Evolutionary conservation across 2,888 invertebrate species (phyloP), one percentile per base, ranked within the genome.

Genomic region (Netelia inedita): DNA sequence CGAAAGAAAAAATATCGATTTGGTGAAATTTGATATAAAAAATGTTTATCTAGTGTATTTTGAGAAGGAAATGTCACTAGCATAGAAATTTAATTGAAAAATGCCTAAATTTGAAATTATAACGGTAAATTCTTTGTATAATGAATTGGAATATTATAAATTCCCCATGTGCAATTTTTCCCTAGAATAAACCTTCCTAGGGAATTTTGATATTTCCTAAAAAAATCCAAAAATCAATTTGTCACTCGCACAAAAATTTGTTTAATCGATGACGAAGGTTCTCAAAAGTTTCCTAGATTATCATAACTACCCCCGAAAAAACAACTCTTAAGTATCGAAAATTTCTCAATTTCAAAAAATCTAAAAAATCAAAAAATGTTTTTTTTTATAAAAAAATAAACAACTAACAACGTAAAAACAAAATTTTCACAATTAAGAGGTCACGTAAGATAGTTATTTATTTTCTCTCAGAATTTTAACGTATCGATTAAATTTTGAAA

Each of bases 391-490:
- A n/a, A 23, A 53, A 8, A n/a, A 57, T 55, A 55, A 28, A 35
- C 5, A 16, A 35, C 3, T 5, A 50, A 28, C 59, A 53, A 23
- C n/a, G 43, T 35, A 69, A 16, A 11, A 59, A 16, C 63, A 46
- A 16, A 66, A 61, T 16, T 14, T 71, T 21, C 5, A 28, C 5
- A 2, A 28, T 14, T 68, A 46, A 46, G 55, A 46, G 16, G 41
- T 61, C 57, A 46, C 74, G 55, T 55, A 65, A 71, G 53, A 50
- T 76, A 10, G 65, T 76, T 72, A 76, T 28, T 55, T 65, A 73
- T 84, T 78, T 73, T 53, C 46, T 53, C 85, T 75, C 50, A 23
- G 69, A 80, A 83, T 79, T 86, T 6, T 35, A 35, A 85, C 82
- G 69, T 78, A 75, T 85, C 82, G 83, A 78, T 81, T 84, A 61